Conservation (phyloP, 1,140 invertebrate genomes). For the Amphibalanus amphitrite region DNA sequence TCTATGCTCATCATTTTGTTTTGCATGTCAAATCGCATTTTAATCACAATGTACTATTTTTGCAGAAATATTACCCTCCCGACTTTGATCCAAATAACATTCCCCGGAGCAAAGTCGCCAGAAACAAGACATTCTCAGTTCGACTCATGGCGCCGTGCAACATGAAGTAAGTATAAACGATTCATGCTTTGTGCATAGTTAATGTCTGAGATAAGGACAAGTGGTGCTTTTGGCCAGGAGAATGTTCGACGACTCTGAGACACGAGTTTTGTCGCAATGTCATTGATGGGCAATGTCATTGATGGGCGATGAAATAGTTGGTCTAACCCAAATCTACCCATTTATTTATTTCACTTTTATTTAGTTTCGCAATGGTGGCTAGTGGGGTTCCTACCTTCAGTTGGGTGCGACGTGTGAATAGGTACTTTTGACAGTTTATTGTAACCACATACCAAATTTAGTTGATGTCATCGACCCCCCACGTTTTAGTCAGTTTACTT, state of each 20-base stretch:
- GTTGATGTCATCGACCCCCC: too few relatives aligned
- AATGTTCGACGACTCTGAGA: neutral
- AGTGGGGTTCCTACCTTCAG: too few relatives aligned
- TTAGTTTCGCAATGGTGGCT: too few relatives aligned
- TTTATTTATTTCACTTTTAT: neutral
- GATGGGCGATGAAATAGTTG: neutral
- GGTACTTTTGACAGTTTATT: too few relatives aligned
- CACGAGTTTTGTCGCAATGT: neutral
- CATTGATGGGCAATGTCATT: neutral
- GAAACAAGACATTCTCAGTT: conserved; percentile 93
- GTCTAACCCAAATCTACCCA: neutral
- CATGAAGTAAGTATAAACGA: conserved; percentile 54
- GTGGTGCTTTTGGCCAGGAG: too few relatives aligned
- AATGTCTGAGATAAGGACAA: too few relatives aligned
- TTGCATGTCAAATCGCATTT: too few relatives aligned
- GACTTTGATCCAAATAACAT: conserved; percentile 99
- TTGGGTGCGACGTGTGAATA: too few relatives aligned
- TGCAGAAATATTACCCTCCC: conserved; percentile 98
- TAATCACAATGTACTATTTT: conserved; percentile 12
- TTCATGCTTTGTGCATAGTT: neutral
- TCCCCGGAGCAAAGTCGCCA: conserved; percentile 83
- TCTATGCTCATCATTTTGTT: too few relatives aligned
- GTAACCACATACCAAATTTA: too few relatives aligned
- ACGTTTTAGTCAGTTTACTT: too few relatives aligned
- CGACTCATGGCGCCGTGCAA: conserved; percentile 97